These are phyloP conservation scores for Ochropacha duplaris DNA, from an alignment of 2,888 invertebrate genomes.

Conservation along the genomic window DNA sequence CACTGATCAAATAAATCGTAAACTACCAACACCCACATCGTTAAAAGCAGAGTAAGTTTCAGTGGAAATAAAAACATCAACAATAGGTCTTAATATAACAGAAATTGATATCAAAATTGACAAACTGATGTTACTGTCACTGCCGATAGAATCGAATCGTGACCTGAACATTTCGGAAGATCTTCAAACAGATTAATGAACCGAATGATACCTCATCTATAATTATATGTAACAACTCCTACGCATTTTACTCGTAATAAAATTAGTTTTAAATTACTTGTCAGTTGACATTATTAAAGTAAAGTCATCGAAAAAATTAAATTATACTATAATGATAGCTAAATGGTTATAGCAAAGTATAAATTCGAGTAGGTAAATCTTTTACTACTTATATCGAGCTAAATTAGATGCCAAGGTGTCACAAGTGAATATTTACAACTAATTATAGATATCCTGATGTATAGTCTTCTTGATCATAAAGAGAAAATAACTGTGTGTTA, in stretches of 20 bases:
- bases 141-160: background rate
- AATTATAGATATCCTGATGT: no score
- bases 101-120: background rate
- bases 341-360: background rate
- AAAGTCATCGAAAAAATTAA: background rate
- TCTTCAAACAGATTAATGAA: conserved; percentile 10
- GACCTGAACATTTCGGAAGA: conserved; percentile 1
- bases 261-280: conserved; percentile 3
- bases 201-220: conserved; percentile 13
- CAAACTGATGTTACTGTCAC: background rate
- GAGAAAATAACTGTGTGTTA: no score
- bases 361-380: no score
- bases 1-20: conserved; percentile 4
- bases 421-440: background rate
- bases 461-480: no score
- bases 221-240: conserved; percentile 10
- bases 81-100: background rate
- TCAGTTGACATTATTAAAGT: background rate
- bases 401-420: background rate
- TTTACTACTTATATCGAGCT: no score
- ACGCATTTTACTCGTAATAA: conserved; percentile 7
- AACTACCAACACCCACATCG: conserved; percentile 1
- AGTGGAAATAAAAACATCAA: background rate
- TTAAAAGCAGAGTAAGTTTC: background rate
- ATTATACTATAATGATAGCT: background rate